phyloP scores from a whole-genome alignment of 2,888 invertebrate genomes.

The Lasioglossum malachurum region DNA sequence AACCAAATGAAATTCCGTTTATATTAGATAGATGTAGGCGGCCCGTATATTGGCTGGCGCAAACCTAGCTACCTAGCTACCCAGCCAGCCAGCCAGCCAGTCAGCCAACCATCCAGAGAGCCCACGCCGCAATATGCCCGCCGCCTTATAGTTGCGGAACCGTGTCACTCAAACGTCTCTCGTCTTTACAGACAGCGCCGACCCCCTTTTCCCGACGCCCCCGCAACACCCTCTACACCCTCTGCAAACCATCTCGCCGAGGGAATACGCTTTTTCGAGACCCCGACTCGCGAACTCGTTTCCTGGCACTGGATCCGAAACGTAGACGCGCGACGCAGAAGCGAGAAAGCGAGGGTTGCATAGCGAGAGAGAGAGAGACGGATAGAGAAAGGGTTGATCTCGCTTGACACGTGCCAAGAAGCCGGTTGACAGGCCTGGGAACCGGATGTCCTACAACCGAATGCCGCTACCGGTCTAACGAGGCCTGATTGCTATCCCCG shows the following conservation, averaged over 20 bases:
- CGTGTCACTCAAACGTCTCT: conserved; percentile 68
- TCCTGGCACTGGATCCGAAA: conserved; percentile 23
- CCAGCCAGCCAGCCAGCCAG: neutral
- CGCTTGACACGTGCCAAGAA: conserved; percentile 35
- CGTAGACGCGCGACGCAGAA: neutral
- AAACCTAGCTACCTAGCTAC: conserved; percentile 9
- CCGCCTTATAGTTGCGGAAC: conserved; percentile 45
- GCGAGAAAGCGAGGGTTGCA: neutral
- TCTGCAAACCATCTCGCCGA: neutral
- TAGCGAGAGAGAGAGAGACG: neutral
- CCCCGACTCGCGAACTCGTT: conserved; percentile 44
- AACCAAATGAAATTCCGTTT: conserved; percentile 73
- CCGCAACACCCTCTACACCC: neutral
- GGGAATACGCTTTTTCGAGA: conserved; percentile 56
- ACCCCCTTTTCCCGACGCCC: neutral
- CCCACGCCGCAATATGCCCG: conserved; percentile 43
- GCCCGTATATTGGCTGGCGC: conserved; percentile 54
- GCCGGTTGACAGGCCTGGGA: neutral
- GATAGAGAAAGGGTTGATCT: neutral
- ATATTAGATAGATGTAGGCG: conserved; percentile 50
- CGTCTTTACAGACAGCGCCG: conserved; percentile 48
- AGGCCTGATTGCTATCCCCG: conserved; percentile 1
- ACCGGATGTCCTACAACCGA: conserved; percentile 8
- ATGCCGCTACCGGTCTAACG: conserved; percentile 9
- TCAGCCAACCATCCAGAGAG: neutral